Evolutionary conservation across 2,113 vertebrate species (phyloP).

Genomic region (Cyrtonyx montezumae): DNA sequence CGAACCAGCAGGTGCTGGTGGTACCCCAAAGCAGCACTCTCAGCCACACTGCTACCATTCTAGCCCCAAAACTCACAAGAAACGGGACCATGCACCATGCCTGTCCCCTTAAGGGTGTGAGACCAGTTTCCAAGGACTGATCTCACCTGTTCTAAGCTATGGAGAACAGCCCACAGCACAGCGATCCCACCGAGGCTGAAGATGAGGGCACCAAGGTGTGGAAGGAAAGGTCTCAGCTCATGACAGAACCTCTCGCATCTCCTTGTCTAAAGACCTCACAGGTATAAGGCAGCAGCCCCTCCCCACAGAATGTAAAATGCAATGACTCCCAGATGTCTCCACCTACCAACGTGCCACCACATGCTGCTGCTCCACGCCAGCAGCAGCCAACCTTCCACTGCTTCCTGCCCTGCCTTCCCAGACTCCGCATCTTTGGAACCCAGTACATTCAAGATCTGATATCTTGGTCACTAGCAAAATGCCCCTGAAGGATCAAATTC

Average conservation of each 20-base stretch:
- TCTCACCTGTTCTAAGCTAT: neutral
- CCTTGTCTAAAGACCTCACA: neutral
- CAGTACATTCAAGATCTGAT: slow-evolving; percentile 7
- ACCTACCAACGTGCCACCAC: neutral
- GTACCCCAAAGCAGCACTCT: neutral
- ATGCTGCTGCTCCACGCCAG: neutral
- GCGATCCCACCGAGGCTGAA: neutral
- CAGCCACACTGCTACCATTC: neutral
- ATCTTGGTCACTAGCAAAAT: slow-evolving; percentile 3
- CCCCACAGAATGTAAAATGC: neutral
- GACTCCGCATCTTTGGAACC: neutral
- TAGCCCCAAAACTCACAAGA: neutral
- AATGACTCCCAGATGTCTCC: neutral
- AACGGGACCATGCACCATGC: neutral
- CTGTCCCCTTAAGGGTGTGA: neutral
- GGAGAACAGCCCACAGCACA: neutral
- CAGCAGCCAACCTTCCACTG: neutral
- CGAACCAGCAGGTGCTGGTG: neutral
- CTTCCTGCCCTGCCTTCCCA: neutral
- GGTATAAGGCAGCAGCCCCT: neutral
- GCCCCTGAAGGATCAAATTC: slow-evolving; percentile 3
- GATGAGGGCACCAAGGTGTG: neutral
- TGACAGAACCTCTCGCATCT: neutral
- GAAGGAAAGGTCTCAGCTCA: neutral
- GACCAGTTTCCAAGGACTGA: neutral